phyloP scores from a whole-genome alignment of 2,888 invertebrate species.

The Platerodrilus igneus region DNA sequence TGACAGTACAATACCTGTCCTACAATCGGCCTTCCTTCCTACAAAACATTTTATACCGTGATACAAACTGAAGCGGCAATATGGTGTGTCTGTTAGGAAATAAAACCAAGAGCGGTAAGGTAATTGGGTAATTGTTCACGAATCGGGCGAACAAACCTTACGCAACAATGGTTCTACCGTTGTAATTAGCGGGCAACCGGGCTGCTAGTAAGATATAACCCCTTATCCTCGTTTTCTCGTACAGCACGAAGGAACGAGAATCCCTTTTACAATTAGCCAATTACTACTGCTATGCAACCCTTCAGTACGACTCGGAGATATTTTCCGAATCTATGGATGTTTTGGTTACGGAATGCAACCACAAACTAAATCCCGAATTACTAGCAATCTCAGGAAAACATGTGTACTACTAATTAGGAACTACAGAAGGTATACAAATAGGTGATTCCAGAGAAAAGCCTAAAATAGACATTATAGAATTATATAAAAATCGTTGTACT shows the following conservation, averaged over 20 bases:
- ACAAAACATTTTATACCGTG: not conserved
- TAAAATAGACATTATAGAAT: too few species aligned
- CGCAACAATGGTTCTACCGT: conserved; percentile 41
- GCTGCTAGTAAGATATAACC: conserved; percentile 37
- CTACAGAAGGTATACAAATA: too few species aligned
- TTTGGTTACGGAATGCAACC: conserved; percentile 10
- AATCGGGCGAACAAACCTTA: conserved; percentile 38
- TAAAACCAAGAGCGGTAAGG: conserved; percentile 25
- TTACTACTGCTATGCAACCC: conserved; percentile 32
- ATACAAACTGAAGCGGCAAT: conserved; percentile 9
- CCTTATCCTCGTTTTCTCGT: conserved; percentile 28
- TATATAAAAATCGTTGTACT: too few species aligned
- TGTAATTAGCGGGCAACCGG: conserved; percentile 41
- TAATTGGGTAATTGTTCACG: conserved; percentile 43
- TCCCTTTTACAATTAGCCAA: conserved; percentile 34
- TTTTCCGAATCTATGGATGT: conserved; percentile 16
- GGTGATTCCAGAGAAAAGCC: too few species aligned
- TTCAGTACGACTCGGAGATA: conserved; percentile 11
- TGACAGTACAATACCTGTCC: too few species aligned
- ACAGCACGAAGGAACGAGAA: conserved; percentile 20
- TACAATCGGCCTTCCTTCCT: too few species aligned
- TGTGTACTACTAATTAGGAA: too few species aligned
- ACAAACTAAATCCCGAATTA: too few species aligned
- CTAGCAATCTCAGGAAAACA: too few species aligned
- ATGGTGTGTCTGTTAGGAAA: conserved; percentile 17